phyloP scores from a whole-genome alignment of 1,140 invertebrate genomes.

The Metopolophium dirhodum region DNA sequence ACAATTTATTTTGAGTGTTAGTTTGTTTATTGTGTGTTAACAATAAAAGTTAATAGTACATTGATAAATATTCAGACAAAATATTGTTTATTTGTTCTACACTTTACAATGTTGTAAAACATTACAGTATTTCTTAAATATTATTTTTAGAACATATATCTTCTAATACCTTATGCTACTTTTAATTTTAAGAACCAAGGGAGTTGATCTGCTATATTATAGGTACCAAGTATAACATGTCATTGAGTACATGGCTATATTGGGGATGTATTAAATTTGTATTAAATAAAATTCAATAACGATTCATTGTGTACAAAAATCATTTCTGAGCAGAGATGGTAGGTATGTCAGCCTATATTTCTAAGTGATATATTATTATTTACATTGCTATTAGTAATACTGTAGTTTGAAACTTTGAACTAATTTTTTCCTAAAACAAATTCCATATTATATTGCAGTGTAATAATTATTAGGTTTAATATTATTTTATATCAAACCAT shows the following conservation, averaged over 20 bases:
- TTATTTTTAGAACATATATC: background rate
- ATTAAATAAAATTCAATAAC: background rate
- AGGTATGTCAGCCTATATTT: background rate
- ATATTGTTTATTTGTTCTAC: background rate
- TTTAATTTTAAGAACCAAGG: background rate
- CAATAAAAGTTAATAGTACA: background rate
- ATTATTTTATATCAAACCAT: no score
- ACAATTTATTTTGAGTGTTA: background rate
- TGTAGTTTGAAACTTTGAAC: background rate
- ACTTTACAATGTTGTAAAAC: background rate
- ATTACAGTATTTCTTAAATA: background rate
- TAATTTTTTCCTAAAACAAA: background rate
- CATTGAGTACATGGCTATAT: background rate
- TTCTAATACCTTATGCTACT: background rate
- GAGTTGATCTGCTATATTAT: background rate
- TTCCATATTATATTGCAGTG: no score
- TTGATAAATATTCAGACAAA: background rate
- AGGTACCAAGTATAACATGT: background rate
- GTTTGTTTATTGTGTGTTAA: background rate
- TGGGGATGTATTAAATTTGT: background rate
- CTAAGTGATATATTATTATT: background rate
- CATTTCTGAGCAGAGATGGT: background rate
- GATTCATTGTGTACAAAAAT: background rate
- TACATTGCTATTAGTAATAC: background rate
- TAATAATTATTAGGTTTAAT: no score